Conservation (phyloP, 2,113 vertebrate species). For the Cyanoliseus patagonus region DNA sequence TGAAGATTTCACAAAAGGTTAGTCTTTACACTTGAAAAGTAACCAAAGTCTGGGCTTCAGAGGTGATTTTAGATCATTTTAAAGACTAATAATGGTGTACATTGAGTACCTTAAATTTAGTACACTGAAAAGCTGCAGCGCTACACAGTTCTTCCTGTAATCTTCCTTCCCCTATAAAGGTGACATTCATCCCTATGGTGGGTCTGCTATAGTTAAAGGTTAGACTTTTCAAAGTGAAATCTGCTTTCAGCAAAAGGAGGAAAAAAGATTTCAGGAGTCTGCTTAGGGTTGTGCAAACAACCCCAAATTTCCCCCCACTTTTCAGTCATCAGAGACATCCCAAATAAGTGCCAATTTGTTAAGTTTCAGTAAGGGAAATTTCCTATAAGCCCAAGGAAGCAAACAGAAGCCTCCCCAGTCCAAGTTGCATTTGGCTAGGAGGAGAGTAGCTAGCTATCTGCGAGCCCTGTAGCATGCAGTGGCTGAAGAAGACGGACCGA, state of each 20-base stretch:
- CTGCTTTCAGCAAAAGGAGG: neutral
- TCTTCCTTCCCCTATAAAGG: neutral
- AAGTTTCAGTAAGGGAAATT: neutral
- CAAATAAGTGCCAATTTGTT: neutral
- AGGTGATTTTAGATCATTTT: neutral
- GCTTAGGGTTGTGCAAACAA: neutral
- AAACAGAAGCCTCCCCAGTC: neutral
- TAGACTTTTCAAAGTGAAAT: neutral
- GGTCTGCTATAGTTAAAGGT: neutral
- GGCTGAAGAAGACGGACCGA: neutral
- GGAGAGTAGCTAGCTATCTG: rapidly evolving
- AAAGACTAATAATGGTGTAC: neutral
- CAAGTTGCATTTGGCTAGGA: neutral
- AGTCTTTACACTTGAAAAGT: neutral
- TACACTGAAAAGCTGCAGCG: neutral
- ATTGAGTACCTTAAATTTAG: neutral
- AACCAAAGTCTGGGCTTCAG: neutral
- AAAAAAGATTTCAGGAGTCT: neutral
- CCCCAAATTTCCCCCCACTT: neutral
- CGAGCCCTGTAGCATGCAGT: rapidly evolving
- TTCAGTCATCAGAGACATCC: neutral
- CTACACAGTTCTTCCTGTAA: neutral
- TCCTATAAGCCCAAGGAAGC: neutral
- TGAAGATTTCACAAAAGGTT: neutral
- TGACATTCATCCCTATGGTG: neutral